Evolutionary conservation across 2,888 invertebrate species (phyloP).

Genomic region (Mellilla xanthometata): DNA sequence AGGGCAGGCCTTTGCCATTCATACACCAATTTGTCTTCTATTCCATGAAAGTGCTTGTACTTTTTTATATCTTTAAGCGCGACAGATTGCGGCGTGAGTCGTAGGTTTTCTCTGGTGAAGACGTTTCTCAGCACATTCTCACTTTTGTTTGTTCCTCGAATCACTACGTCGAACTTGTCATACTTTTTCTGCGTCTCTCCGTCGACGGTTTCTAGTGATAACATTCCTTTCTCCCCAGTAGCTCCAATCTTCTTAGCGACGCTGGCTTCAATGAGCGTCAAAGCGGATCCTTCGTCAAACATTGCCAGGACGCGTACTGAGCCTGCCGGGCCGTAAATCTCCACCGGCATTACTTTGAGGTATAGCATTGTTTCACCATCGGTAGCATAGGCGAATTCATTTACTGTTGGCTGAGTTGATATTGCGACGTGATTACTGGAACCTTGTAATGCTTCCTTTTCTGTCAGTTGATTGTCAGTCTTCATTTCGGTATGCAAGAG

Average conservation of each 20-base stretch:
- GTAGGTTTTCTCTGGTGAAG: too few species aligned
- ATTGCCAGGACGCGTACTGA: conserved; percentile 9
- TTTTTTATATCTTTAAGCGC: too few species aligned
- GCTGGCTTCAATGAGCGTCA: conserved; percentile 6
- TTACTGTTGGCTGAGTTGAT: neutral
- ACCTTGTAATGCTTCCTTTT: neutral
- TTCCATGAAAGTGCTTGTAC: too few species aligned
- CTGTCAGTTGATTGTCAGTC: too few species aligned
- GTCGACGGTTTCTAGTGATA: conserved; percentile 9
- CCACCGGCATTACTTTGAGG: conserved; percentile 10
- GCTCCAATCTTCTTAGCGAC: conserved; percentile 10
- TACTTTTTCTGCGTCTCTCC: neutral
- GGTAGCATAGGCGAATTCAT: too few species aligned
- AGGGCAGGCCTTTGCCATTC: conserved; percentile 2
- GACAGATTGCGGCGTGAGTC: too few species aligned
- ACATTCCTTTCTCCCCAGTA: neutral
- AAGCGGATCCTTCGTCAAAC: conserved; percentile 20
- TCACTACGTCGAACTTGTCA: neutral
- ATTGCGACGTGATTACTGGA: neutral
- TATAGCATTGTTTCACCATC: too few species aligned
- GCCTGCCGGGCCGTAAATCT: conserved; percentile 12
- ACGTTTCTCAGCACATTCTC: too few species aligned
- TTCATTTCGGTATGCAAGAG: neutral
- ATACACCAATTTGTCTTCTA: too few species aligned
- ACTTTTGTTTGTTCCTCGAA: too few species aligned